phyloP scores from a whole-genome alignment of 1,140 invertebrate genomes.

The Phocides pigmalion region DNA sequence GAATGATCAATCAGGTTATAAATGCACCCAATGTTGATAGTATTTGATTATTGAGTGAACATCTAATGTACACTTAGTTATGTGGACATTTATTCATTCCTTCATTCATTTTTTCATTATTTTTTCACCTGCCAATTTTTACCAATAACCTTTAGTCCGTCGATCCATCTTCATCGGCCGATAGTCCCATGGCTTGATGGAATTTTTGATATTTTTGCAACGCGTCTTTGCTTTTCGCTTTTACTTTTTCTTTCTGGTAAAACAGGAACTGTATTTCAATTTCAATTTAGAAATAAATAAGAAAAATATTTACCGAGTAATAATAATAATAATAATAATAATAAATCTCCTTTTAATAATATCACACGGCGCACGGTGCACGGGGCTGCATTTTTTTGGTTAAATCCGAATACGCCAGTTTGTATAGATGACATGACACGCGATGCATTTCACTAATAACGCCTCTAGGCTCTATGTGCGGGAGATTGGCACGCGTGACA shows the following conservation, averaged over 20 bases:
- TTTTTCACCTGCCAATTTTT: neutral
- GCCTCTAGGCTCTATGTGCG: no score
- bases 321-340: no score
- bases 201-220: slow-evolving; percentile 71
- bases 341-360: no score
- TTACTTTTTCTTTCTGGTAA: slow-evolving; percentile 70
- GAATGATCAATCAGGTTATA: neutral
- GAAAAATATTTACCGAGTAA: no score
- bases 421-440: no score
- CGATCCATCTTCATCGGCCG: slow-evolving; percentile 68
- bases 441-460: no score
- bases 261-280: slow-evolving; percentile 13
- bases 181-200: slow-evolving; percentile 68
- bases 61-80: neutral
- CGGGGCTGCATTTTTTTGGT: no score
- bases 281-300: neutral
- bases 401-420: no score
- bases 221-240: slow-evolving; percentile 59
- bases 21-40: neutral
- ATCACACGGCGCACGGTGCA: no score
- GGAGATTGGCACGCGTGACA: no score
- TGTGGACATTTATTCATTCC: neutral
- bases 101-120: neutral
- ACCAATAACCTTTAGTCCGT: slow-evolving; percentile 54
- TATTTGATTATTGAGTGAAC: neutral